Percentiles rank a stretch among this genome's conserved stretches.
Evolutionary conservation across 2,113 vertebrate genomes (phyloP).

Genomic region (Chaetura pelagica): DNA sequence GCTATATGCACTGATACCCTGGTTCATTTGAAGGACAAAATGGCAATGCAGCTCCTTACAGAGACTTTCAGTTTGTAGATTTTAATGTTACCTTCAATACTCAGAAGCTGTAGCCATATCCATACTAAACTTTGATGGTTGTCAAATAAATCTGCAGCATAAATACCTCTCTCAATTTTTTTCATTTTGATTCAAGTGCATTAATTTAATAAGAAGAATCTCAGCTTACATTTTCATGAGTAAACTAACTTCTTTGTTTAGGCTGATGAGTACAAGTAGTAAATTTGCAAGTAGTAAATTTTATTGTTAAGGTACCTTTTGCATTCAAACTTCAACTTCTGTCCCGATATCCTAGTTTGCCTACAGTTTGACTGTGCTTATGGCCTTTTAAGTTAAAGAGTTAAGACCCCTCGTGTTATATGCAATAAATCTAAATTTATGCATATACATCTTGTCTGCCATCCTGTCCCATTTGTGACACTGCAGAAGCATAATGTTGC

Average conservation of each 20-base stretch:
- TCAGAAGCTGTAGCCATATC: neutral
- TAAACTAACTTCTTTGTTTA: neutral
- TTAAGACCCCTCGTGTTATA: no score
- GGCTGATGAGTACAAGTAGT: no score
- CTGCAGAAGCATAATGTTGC: no score
- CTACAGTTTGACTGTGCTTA: no score
- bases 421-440: no score
- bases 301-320: no score
- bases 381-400: no score
- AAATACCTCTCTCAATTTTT: neutral
- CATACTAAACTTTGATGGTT: neutral
- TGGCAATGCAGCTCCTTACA: neutral
- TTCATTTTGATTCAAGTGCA: accelerated
- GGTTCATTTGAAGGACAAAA: neutral
- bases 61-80: neutral
- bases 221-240: neutral
- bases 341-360: no score
- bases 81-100: neutral
- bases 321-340: no score
- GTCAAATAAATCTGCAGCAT: neutral
- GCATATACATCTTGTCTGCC: no score
- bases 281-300: no score
- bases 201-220: neutral
- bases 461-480: no score
- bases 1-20: neutral